Base-by-base conservation (phyloP, 2,113 vertebrate genomes). In the Ivindomyrus marchei region DNA sequence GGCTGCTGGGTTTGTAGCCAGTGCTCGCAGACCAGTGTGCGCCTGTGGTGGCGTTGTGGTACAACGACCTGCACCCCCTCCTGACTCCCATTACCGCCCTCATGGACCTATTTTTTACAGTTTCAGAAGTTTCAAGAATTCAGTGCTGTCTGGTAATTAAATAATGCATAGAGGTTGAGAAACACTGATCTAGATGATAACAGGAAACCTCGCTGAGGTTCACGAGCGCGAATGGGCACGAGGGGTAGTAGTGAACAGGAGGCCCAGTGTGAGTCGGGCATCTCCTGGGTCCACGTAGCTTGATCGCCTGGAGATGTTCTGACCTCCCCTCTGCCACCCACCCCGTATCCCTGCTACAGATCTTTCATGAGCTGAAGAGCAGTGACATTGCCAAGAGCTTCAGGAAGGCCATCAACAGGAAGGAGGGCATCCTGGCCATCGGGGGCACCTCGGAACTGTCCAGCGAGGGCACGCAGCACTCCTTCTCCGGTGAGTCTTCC, bases 401-500 rank as follows among this genome's bases (percentile, higher is more conserved):
- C 95, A 94, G 95, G 66, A 97, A 96, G 91, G 97, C 97, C 15
- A 98, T 98, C 93, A 98, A 97, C 93, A 96, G 97, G 85, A 99
- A 98, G 93, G 97, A 98, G 89, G 98, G 98, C 0, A 98, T 99
- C 86, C 97, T 98, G 53, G 97, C 97, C 1, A 97, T 99, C 0
- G 97, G 97, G 8, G 98, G 97, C 27, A 98, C 97, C 42, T 98
- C 98, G 0, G 96, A 97, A 90, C 94, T 97, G 91, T 98, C 97
- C 80, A 98, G 97, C 0, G 97, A 96, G 93, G 98, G 98, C 66
- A 99, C 98, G 0, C 97, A 98, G 86, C 98, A 99, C 92, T 98
- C 98, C 0, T 98, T 97, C 90, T 95, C 94, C 88, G 93, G 95
- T 95, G 50, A 92, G 94, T 17, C 58, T 10, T 13, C 62, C 15